Conservation (phyloP, 1,140 invertebrate genomes). For the Calliopsis andreniformis region DNA sequence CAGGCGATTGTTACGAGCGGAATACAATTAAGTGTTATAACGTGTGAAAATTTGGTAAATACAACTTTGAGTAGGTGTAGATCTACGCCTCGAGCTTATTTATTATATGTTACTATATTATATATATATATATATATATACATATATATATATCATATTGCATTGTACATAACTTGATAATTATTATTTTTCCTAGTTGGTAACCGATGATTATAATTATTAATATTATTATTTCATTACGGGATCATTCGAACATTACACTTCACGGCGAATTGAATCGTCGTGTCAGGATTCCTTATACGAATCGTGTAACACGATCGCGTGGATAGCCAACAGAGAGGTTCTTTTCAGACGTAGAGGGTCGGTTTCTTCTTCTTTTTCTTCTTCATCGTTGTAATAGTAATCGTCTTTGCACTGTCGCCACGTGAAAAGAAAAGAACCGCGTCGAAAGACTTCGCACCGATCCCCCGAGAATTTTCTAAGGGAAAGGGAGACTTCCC, state of each 20-base stretch:
- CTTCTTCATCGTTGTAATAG: neutral
- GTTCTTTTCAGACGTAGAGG: neutral
- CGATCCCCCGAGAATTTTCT: neutral
- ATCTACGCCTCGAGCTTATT: conserved; percentile 77
- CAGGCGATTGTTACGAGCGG: conserved; percentile 14
- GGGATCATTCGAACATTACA: conserved; percentile 23
- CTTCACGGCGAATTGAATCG: conserved; percentile 12
- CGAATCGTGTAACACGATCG: conserved; percentile 15
- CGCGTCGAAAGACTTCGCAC: neutral
- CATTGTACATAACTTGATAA: conserved; percentile 76
- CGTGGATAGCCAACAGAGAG: neutral
- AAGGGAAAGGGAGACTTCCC: neutral
- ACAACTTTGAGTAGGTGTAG: conserved; percentile 65
- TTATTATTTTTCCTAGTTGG: conserved; percentile 56
- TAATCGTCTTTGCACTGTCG: conserved; percentile 13
- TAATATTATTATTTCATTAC: conserved; percentile 42
- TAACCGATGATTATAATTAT: conserved; percentile 38
- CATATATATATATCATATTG: conserved; percentile 48
- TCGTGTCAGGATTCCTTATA: conserved; percentile 36
- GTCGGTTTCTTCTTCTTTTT: conserved; percentile 3
- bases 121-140: conserved; percentile 20
- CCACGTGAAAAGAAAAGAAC: conserved; percentile 24
- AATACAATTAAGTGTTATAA: conserved; percentile 30
- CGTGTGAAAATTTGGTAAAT: conserved; percentile 31
- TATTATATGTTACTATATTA: conserved; percentile 75